Base-by-base conservation (phyloP, 2,888 invertebrate species). In the Lepas anatifera region DNA sequence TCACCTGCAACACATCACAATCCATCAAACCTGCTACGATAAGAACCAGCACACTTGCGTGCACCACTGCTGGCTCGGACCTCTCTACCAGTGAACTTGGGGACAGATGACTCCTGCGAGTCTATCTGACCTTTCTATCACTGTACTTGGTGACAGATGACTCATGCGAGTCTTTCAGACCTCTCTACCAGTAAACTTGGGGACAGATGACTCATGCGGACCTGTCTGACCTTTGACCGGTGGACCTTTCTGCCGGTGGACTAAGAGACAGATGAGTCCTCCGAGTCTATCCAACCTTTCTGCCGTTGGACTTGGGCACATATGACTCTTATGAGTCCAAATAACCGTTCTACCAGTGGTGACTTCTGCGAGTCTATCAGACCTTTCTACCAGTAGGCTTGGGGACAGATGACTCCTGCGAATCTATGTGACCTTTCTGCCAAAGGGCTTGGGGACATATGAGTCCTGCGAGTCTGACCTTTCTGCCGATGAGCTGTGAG, bases 401-500 rank as follows among this genome's bases (percentile, higher is more conserved):
- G 70, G 48, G 2, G 48, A 22, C 48, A 8, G n/a, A 16, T 18
- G 48, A 50, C 69, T 68, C 64, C n/a, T n/a, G n/a, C n/a, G n/a
- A n/a, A n/a, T n/a, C n/a, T n/a, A n/a, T n/a, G n/a, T n/a, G n/a
- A 66, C 73, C 73, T 71, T 70, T 71, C 25, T 72, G 43, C 37
- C 68, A 39, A 11, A 68, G 29, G 37, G 70, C 69, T 27, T n/a
- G n/a, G n/a, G n/a, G n/a, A n/a, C n/a, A n/a, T n/a, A 50, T 70
- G 48, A 2, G 48, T 50, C 48, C 6, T 3, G 18, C 22, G 32
- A 25, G 2, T 46, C 69, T 67, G 43, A 67, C 73, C 74, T 72
- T 70, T 71, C 27, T 73, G 43, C 41, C 69, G 43, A 16, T 68
- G 29, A 48, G 71, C 70, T 32, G 64, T 69, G 64, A 37, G 64